These are phyloP conservation scores for Sericinus montela DNA, from an alignment of 2,888 invertebrate species.

Conservation along the genomic window DNA sequence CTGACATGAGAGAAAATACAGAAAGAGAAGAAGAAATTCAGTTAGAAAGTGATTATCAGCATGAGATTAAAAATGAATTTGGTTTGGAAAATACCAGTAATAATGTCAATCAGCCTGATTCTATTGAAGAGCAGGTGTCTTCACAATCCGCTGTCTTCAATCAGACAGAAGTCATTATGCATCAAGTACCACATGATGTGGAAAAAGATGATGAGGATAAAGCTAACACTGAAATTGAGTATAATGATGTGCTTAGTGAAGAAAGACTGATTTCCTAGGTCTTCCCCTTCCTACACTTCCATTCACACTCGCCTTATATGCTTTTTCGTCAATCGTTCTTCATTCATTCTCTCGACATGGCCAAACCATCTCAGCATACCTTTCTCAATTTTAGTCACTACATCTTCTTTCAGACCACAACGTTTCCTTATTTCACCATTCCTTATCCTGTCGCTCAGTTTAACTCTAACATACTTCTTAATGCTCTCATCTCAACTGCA, in stretches of 20 bases:
- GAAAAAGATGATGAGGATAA: not conserved
- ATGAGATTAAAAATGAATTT: slow-evolving; percentile 22
- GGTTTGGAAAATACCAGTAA: not conserved
- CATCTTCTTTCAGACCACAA: too few species aligned
- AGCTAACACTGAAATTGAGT: slow-evolving; percentile 5
- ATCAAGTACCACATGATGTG: slow-evolving; percentile 10
- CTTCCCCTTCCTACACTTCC: too few species aligned
- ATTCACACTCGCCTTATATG: too few species aligned
- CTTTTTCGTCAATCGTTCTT: too few species aligned
- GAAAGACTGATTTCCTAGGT: slow-evolving; percentile 15
- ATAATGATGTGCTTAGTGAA: slow-evolving; percentile 8
- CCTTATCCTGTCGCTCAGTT: too few species aligned
- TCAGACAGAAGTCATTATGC: slow-evolving; percentile 27
- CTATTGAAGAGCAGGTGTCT: slow-evolving; percentile 27
- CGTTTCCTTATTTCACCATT: too few species aligned
- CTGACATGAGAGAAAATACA: slow-evolving; percentile 21
- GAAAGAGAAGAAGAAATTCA: slow-evolving; percentile 14
- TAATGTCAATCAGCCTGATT: slow-evolving; percentile 23
- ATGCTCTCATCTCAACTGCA: too few species aligned
- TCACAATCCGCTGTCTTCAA: slow-evolving; percentile 26
- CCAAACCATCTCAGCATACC: too few species aligned
- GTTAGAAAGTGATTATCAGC: slow-evolving; percentile 5
- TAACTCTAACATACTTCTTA: too few species aligned
- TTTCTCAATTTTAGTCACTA: too few species aligned
- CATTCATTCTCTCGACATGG: too few species aligned